Evolutionary conservation across 2,797 vertebrate genomes (phyloP), one percentile per base, ranked within the genome.

Genomic region (Chaunax sp.): DNA sequence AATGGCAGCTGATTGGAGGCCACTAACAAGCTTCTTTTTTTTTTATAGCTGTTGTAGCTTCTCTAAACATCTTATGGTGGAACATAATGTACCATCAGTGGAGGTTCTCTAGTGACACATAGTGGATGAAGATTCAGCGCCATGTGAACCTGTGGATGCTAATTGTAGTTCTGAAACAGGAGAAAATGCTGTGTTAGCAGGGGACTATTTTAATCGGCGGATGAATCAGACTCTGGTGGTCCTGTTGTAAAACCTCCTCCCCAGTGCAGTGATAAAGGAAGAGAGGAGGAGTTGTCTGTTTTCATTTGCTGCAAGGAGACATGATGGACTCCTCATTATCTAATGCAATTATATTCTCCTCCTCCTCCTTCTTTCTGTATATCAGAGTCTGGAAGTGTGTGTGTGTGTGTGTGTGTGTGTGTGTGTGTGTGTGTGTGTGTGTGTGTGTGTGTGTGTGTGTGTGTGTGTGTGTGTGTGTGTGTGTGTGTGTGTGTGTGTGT

Each of bases 241-340:
- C 28, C 28, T 30, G 28, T 30, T 4, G n/a, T n/a, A n/a, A n/a
- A n/a, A n/a, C 58, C 33, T 47, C 45, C 44, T 23, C 44, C 12
- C 41, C 28, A 22, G 9, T 22, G 33, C 26, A 44, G 56, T 30
- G 26, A 50, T 41, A 51, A 59, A 50, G 60, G 26, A 5, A 44
- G 51, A 19, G 49, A 43, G 15, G 64, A 72, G 18, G 37, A 75
- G 35, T 26, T 83, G 77, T 84, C 81, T 73, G 68, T 45, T 76
- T 78, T 77, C 66, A 82, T 87, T 81, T 81, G 41, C 26, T 26
- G 40, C 52, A 50, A 33, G 54, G 71, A 35, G n/a, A 53, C 58
- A 64, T 74, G 80, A 87, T 69, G 61, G 82, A 69, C 72, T 83
- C 62, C 40, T 80, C 78, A 83, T 85, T 87, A 87, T 80, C 77